phyloP scores from a whole-genome alignment of 2,888 invertebrate species.

The Xestia ashworthii region DNA sequence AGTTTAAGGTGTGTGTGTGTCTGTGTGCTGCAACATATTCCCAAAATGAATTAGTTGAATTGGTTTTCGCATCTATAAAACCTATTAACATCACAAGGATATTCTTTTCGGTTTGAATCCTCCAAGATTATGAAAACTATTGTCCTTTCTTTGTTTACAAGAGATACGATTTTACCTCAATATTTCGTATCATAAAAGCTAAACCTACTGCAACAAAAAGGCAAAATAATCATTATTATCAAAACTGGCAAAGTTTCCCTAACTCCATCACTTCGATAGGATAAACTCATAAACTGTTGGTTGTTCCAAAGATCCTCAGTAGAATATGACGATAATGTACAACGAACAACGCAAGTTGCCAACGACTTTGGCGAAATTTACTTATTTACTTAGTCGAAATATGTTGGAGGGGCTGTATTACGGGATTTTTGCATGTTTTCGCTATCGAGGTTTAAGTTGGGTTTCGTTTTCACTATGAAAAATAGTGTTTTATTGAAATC shows the following conservation, averaged over 20 bases:
- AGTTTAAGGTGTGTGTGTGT: not conserved
- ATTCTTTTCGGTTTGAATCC: not conserved
- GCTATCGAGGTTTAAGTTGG: conserved; percentile 10
- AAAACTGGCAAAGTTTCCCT: conserved; percentile 36
- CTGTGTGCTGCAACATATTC: not conserved
- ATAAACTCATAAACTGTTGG: conserved; percentile 44
- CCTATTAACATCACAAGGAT: not conserved
- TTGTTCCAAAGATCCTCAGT: conserved; percentile 26
- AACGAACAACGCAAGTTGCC: conserved; percentile 50
- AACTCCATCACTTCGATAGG: conserved; percentile 39
- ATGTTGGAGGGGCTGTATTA: conserved; percentile 37
- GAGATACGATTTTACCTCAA: not conserved
- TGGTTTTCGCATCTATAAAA: not conserved
- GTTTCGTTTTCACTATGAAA: not conserved
- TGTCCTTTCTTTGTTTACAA: not conserved
- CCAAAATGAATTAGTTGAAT: not conserved
- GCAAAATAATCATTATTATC: conserved; percentile 28
- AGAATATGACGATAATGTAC: conserved; percentile 51
- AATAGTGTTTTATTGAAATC: not conserved
- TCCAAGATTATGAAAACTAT: not conserved
- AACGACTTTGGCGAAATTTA: conserved; percentile 53
- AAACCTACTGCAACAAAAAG: conserved; percentile 26
- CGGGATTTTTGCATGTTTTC: conserved; percentile 35
- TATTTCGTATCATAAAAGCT: not conserved
- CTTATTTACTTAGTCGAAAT: conserved; percentile 50